These are phyloP conservation scores for Parotia lawesii DNA, from an alignment of 2,113 vertebrate genomes.

Conservation along the genomic window DNA sequence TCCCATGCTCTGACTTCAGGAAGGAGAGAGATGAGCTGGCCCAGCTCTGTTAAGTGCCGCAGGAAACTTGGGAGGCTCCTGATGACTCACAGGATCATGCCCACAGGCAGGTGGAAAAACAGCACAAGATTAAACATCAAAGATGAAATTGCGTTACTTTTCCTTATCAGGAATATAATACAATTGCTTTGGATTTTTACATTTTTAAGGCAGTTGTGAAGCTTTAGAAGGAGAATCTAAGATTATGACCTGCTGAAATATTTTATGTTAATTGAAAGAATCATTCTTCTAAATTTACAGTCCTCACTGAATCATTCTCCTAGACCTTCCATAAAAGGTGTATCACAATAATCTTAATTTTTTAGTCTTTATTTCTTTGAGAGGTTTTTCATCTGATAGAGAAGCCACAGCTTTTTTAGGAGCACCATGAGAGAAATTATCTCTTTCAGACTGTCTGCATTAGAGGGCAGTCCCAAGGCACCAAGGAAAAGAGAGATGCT, in stretches of 20 bases:
- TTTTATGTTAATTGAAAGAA: background rate
- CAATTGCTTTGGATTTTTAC: slow-evolving; percentile 11
- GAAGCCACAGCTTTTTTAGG: background rate
- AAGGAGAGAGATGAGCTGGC: background rate
- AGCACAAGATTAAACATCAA: background rate
- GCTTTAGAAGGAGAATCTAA: background rate
- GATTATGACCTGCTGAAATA: background rate
- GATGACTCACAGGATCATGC: background rate
- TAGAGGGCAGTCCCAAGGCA: background rate
- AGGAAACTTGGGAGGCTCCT: background rate
- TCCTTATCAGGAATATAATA: background rate
- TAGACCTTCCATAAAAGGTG: background rate
- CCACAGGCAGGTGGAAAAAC: background rate
- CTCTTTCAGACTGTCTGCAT: background rate
- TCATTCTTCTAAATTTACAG: background rate
- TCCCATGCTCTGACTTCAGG: background rate
- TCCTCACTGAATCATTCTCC: background rate
- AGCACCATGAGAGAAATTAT: background rate
- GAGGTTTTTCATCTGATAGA: background rate
- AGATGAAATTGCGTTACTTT: background rate
- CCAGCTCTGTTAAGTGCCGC: background rate
- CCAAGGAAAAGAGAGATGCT: background rate
- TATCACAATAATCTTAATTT: background rate
- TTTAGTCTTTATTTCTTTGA: background rate
- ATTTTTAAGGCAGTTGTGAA: background rate